Percentiles rank a stretch among this genome's conserved stretches.
These are phyloP conservation scores for Cololabis saira DNA, from an alignment of 2,113 vertebrate species.

Conservation along the genomic window DNA sequence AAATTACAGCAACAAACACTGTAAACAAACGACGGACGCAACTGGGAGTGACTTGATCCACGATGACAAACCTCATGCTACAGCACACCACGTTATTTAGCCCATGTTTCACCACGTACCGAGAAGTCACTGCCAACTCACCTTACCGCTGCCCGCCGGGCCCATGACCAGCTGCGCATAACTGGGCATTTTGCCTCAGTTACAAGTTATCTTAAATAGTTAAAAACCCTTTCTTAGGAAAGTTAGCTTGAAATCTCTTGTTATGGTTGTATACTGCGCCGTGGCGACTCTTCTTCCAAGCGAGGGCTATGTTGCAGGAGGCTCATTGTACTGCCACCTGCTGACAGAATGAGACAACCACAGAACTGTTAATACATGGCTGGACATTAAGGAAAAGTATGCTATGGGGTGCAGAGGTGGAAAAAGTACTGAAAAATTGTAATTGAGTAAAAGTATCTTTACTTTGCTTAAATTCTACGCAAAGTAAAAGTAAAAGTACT, in stretches of 20 bases:
- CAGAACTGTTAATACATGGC: too few species aligned
- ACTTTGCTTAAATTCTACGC: too few species aligned
- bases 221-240: not conserved
- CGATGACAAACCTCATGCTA: constrained; percentile 10
- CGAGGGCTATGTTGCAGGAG: too few species aligned
- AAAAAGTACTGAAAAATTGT: too few species aligned
- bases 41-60: not conserved
- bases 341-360: not conserved
- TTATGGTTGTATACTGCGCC: not conserved
- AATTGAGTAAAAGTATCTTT: too few species aligned
- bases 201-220: not conserved
- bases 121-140: constrained; percentile 44
- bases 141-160: constrained; percentile 97
- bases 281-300: not conserved
- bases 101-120: not conserved
- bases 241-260: not conserved
- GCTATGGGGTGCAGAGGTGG: too few species aligned
- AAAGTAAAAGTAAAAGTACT: too few species aligned
- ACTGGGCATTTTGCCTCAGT: constrained; percentile 86
- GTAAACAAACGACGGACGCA: fast-evolving
- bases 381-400: too few species aligned
- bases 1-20: constrained; percentile 4
- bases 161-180: constrained; percentile 96
- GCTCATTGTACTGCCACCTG: constrained; percentile 18
- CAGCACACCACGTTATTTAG: too few species aligned